Base-by-base conservation (phyloP, 1,140 invertebrate species). In the Holcopasites calliopsidis region DNA sequence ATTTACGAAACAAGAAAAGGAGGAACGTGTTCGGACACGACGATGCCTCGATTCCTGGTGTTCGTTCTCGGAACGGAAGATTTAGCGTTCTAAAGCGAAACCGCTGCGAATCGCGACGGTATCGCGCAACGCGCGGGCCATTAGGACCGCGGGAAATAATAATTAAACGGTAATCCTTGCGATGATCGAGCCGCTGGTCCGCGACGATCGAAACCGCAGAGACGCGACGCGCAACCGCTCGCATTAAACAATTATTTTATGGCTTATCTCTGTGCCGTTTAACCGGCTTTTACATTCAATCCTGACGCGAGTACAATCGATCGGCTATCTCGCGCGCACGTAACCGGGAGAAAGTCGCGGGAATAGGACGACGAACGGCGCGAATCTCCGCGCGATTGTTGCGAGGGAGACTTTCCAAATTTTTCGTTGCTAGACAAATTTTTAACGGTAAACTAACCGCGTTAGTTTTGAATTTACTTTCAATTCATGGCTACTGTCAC, bases 161-260 rank as follows among this genome's bases (percentile, higher is more conserved):
- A 82, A 82, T 81, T 74, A 81, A 83, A 77, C 38, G 58, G 54
- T 72, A 55, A 80, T 71, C 72, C 70, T 64, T 72, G 80, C 50
- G 64, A 80, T 75, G 65, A 47, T 49, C 61, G 76, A 82, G 76
- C 49, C 78, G 60, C 3, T 80, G 72, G 60, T 54, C 50, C 61
- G 66, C 76, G 76, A 81, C 74, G 73, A 77, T 42, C 66, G 66
- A 71, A 62, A 81, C 74, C 79, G 57, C 80, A 64, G 38, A 62
- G 60, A 55, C 54, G 61, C 62, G 52, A 47, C 33, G 21, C 57
- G 79, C 76, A 82, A 83, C 75, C 71, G 72, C 16, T 77, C 69
- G 57, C 35, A 44, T 77, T 82, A 81, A n/a, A n/a, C n/a, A n/a
- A 82, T 82, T 82, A 78, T 83, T 82, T 44, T 77, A 74, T 66